A percentile compares a stretch with the other conserved stretches of the same genome.
These are phyloP conservation scores for Toxotes jaculatrix DNA, from an alignment of 2,113 vertebrate species.

Conservation along the genomic window DNA sequence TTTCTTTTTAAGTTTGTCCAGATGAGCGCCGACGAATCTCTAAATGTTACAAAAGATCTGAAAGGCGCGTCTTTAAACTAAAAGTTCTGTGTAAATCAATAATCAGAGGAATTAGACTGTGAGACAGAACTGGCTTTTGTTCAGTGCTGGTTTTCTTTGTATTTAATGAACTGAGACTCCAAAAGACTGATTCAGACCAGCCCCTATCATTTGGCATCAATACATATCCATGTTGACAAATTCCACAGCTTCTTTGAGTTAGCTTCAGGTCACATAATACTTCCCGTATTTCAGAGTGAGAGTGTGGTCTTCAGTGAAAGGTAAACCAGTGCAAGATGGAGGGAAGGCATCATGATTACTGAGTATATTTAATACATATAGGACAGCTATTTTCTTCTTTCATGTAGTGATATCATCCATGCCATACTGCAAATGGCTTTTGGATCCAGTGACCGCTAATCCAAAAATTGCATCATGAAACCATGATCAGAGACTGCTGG, in stretches of 20 bases:
- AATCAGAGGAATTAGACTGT: not conserved
- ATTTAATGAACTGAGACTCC: constrained; percentile 57
- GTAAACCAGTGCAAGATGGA: constrained; percentile 64
- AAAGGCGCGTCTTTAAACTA: too few relatives aligned
- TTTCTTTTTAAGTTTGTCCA: constrained; percentile 49
- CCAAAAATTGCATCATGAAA: constrained; percentile 65
- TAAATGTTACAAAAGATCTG: not conserved
- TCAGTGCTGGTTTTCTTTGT: constrained; percentile 43
- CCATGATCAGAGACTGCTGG: constrained; percentile 57
- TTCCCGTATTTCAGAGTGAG: constrained; percentile 61
- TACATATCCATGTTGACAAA: constrained; percentile 69
- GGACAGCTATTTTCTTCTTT: constrained; percentile 53
- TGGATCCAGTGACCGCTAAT: constrained; percentile 60
- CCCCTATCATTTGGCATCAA: constrained; percentile 53
- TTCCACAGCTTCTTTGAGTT: constrained; percentile 78
- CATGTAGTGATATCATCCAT: constrained; percentile 61
- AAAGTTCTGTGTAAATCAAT: not conserved
- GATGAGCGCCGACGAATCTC: constrained; percentile 53
- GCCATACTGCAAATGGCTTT: constrained; percentile 52
- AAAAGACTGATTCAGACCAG: constrained; percentile 60
- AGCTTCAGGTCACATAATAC: constrained; percentile 72
- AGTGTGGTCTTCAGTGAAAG: constrained; percentile 53
- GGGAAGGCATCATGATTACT: constrained; percentile 52
- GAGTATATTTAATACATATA: constrained; percentile 47
- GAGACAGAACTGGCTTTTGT: constrained; percentile 20